These are phyloP conservation scores for Buphagus erythrorhynchus DNA, from an alignment of 2,797 vertebrate species.

Conservation along the genomic window DNA sequence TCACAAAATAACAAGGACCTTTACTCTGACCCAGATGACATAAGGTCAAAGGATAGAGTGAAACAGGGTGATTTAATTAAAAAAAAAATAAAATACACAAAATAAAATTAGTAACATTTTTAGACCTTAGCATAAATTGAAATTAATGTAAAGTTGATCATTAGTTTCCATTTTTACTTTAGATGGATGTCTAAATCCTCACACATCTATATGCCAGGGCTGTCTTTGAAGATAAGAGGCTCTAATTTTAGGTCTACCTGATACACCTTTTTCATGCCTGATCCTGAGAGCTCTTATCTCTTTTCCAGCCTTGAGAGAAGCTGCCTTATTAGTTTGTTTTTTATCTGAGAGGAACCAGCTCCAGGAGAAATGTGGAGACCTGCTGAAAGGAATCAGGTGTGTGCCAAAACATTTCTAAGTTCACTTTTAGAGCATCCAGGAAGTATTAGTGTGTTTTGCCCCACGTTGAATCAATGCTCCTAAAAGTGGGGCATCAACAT, in stretches of 20 bases:
- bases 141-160: background rate
- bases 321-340: background rate
- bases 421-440: background rate
- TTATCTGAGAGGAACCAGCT: background rate
- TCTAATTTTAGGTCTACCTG: background rate
- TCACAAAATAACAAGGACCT: background rate
- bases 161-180: background rate
- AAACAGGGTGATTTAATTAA: background rate
- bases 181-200: background rate
- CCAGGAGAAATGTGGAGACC: background rate
- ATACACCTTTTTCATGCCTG: background rate
- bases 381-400: background rate
- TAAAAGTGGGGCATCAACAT: background rate
- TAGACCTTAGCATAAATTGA: background rate
- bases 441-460: background rate
- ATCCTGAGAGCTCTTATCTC: background rate
- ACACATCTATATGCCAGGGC: background rate
- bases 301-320: background rate
- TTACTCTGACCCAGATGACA: background rate
- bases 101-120: background rate
- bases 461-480: accelerated
- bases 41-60: background rate
- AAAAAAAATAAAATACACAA: background rate
- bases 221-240: background rate
- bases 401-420: background rate